Evolutionary conservation across 2,113 vertebrate species (phyloP), one percentile per base, ranked within the genome.

Genomic region (Apistogramma diplotaenia): DNA sequence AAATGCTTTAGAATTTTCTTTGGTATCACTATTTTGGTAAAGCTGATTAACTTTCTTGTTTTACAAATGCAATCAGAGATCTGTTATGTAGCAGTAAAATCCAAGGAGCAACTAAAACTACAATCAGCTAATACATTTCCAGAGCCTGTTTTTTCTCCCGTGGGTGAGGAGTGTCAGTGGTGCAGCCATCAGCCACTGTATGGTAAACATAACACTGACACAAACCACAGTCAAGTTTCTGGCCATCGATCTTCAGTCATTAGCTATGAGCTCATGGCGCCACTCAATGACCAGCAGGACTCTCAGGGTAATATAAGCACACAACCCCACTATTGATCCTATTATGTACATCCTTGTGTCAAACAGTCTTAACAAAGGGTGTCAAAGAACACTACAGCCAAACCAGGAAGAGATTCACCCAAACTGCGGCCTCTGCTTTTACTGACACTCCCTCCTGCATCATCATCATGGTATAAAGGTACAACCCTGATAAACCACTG

Each of bases 241-340:
- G 75, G 60, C 51, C 84, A 95, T 95, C 90, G 93, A 95, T 95
- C 93, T 94, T 89, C 93, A 94, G 94, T 93, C 95, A 94, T 94
- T 93, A 94, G 91, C 88, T 82, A 93, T 95, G 93, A 94, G 91
- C 92, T 89, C 89, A 91, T 93, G 93, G 93, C 93, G 92, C 93
- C 93, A 90, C 91, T 91, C 90, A 90, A 86, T 91, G 91, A 91
- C 89, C 89, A 91, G 87, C 85, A 74, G 81, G 91, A 82, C 86
- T 91, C 80, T 74, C 80, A 62, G 79, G 88, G 93, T 93, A 96
- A 95, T 84, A 91, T 61, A 89, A 95, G 92, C 89, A 85, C 65
- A 33, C 54, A 86, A 83, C 81, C 85, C 91, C 79, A 60, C 74
- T 89, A 93, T 91, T 90, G 93, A 95, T 93, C 90, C 85, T 85